A percentile compares a stretch with the other conserved stretches of the same genome.
Evolutionary conservation across 2,888 invertebrate genomes (phyloP).

Genomic region (Melipona beecheii): DNA sequence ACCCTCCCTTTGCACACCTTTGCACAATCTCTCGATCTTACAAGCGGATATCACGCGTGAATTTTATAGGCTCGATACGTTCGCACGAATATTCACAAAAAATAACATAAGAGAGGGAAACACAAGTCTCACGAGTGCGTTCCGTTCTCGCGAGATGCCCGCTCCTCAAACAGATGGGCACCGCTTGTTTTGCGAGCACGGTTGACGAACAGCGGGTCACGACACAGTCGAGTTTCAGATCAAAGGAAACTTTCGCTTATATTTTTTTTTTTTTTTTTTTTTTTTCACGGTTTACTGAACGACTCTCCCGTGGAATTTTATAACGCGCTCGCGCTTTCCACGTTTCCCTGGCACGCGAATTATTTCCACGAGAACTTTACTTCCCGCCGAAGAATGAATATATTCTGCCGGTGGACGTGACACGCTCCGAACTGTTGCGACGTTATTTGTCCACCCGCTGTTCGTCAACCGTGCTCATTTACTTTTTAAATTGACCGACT

Average conservation of each 20-base stretch:
- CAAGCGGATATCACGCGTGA: not conserved
- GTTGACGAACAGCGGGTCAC: constrained; percentile 3
- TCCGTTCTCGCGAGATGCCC: not conserved
- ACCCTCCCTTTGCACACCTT: not conserved
- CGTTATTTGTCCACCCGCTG: constrained; percentile 10
- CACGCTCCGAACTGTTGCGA: not conserved
- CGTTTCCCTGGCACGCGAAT: not conserved
- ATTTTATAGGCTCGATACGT: constrained; percentile 25
- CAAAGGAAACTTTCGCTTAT: constrained; percentile 16
- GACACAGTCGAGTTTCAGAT: not conserved
- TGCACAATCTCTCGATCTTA: not conserved
- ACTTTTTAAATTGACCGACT: constrained; percentile 28
- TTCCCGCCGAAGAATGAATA: not conserved
- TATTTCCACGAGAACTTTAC: constrained; percentile 7
- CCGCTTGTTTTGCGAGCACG: not conserved
- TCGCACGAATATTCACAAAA: constrained; percentile 26
- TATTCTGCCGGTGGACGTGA: not conserved
- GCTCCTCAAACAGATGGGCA: not conserved
- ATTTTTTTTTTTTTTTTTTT: constrained; percentile 5
- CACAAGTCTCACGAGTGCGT: constrained; percentile 2
- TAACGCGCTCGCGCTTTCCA: not conserved
- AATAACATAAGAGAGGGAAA: constrained; percentile 25
- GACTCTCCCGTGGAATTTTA: not conserved
- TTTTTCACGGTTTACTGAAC: too few relatives aligned
- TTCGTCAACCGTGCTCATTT: constrained; percentile 38